These are phyloP conservation scores for Yoshiicerus persimilis DNA, from an alignment of 1,140 invertebrate species.

Conservation along the genomic window DNA sequence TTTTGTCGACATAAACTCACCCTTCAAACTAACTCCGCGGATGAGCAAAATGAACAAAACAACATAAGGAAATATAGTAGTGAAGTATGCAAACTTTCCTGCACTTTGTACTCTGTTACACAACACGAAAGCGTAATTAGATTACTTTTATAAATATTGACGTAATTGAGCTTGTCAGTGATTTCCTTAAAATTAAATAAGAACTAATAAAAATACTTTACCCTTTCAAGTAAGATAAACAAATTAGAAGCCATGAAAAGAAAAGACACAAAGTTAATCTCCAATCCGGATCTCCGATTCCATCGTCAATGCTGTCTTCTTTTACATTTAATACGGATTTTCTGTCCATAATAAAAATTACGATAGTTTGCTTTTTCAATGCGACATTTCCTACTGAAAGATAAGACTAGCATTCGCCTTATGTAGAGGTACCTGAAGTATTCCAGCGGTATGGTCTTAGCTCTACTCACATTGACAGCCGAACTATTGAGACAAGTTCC, in stretches of 20 bases:
- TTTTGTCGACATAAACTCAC: too few species aligned
- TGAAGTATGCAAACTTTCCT: constrained; percentile 52
- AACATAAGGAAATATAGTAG: constrained; percentile 59
- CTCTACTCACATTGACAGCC: too few species aligned
- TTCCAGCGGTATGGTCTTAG: too few species aligned
- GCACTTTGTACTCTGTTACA: constrained; percentile 56
- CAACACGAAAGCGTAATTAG: too few species aligned
- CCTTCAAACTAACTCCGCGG: constrained; percentile 54
- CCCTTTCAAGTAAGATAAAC: constrained; percentile 73
- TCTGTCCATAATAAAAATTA: constrained; percentile 53
- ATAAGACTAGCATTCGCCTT: too few species aligned
- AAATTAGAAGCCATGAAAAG: constrained; percentile 74
- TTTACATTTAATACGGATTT: constrained; percentile 69
- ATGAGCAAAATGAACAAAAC: constrained; percentile 57
- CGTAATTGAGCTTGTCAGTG: too few species aligned
- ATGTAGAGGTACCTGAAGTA: too few species aligned
- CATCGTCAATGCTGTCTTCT: constrained; percentile 66
- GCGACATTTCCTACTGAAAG: too few species aligned
- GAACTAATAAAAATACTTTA: too few species aligned
- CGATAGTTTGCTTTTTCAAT: neutral
- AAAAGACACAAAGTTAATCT: constrained; percentile 72
- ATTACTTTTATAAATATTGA: constrained; percentile 61
- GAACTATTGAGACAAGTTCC: too few species aligned
- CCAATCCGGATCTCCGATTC: constrained; percentile 73
- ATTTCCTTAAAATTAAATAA: constrained; percentile 55